These are phyloP conservation scores for Rhynchophorus ferrugineus DNA, from an alignment of 1,140 invertebrate species.

Conservation along the genomic window DNA sequence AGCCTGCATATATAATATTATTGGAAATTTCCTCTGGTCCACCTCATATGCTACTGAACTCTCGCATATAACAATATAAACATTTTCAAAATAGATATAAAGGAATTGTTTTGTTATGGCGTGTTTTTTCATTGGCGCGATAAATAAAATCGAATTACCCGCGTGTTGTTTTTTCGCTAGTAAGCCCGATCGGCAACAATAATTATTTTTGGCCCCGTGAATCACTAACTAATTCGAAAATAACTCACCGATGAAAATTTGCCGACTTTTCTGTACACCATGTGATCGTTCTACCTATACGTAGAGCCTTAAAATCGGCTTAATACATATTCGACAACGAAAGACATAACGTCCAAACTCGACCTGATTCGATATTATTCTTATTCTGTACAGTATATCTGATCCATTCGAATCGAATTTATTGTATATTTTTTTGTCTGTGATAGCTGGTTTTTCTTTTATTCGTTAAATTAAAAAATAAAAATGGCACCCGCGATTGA, in stretches of 20 bases:
- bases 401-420: no score
- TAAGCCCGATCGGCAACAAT: conserved; percentile 7
- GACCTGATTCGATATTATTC: conserved; percentile 10
- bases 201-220: conserved; percentile 16
- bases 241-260: conserved; percentile 22
- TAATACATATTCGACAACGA: conserved; percentile 21
- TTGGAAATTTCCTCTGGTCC: no score
- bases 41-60: no score
- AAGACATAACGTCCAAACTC: conserved; percentile 14
- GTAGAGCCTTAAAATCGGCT: conserved; percentile 13
- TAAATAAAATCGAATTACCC: no score
- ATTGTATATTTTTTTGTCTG: conserved; percentile 9
- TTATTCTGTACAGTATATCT: no score
- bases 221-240: conserved; percentile 18
- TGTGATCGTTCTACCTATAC: conserved; percentile 14
- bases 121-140: no score
- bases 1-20: no score
- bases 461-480: background rate
- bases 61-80: no score
- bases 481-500: conserved; percentile 18
- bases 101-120: no score
- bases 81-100: no score
- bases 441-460: conserved; percentile 9
- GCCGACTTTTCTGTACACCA: conserved; percentile 14
- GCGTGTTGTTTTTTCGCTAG: conserved; percentile 9